These are phyloP conservation scores for Nannospalax galili DNA, from an alignment of 2,113 vertebrate species.

Conservation along the genomic window DNA sequence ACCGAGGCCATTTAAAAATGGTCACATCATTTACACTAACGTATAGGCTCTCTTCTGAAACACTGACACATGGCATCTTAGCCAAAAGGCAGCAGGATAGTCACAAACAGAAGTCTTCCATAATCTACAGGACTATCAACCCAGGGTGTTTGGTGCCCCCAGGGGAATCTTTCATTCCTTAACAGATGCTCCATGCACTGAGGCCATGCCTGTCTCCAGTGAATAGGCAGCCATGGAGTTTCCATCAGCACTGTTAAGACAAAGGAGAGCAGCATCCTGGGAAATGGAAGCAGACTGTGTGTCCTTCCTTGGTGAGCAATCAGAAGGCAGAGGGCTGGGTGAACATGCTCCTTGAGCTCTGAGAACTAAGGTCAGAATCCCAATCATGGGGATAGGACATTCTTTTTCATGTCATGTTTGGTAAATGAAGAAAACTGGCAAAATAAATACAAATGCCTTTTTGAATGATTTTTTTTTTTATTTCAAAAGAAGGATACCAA, in stretches of 20 bases:
- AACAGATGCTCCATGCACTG: background rate
- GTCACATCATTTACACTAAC: background rate
- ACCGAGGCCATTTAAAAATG: background rate
- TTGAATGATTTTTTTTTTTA: slow-evolving; percentile 71
- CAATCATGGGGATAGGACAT: background rate
- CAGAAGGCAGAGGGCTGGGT: background rate
- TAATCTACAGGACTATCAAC: background rate
- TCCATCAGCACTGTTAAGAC: background rate
- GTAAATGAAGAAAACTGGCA: background rate
- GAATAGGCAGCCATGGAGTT: background rate
- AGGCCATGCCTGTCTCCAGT: background rate
- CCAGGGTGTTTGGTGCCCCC: background rate
- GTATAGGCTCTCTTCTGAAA: too few species aligned
- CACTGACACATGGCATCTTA: too few species aligned
- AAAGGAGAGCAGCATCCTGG: background rate
- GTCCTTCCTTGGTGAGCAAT: rapidly evolving
- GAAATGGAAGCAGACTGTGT: background rate
- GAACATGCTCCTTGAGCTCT: background rate
- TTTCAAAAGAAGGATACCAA: slow-evolving; percentile 73
- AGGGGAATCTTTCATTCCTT: background rate
- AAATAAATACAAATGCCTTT: slow-evolving; percentile 58
- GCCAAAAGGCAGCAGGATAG: background rate
- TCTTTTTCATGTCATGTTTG: background rate
- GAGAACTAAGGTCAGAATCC: background rate
- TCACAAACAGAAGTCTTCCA: background rate